Evolutionary conservation across 2,113 vertebrate species (phyloP).

Genomic region (Corvus hawaiiensis): DNA sequence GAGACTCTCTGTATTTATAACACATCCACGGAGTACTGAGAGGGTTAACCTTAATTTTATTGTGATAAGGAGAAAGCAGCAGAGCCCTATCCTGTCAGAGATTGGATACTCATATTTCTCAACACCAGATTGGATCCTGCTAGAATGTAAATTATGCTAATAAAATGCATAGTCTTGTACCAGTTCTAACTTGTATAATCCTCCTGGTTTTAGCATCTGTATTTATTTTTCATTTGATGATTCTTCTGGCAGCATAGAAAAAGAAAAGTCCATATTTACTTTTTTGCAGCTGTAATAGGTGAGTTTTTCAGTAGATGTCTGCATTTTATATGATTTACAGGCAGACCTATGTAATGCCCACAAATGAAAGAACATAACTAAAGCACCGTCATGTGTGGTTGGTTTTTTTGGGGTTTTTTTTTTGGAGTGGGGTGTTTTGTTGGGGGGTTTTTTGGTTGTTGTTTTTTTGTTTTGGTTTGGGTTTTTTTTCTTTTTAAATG

Average conservation of each 20-base stretch:
- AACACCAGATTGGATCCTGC: background rate
- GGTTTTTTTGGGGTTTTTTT: background rate
- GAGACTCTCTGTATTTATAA: background rate
- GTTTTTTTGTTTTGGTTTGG: background rate
- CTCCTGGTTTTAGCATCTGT: conserved; percentile 20
- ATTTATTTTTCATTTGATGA: conserved; percentile 39
- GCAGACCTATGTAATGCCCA: background rate
- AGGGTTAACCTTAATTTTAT: background rate
- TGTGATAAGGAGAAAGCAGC: background rate
- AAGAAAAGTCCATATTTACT: conserved; percentile 5
- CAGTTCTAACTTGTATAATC: conserved; percentile 6
- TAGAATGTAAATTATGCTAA: conserved; percentile 17
- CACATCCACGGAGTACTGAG: background rate
- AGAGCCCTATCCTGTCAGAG: background rate
- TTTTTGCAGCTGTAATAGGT: background rate
- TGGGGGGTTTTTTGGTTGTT: background rate
- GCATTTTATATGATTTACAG: background rate
- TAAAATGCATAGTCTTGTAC: conserved; percentile 11
- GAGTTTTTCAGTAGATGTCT: background rate
- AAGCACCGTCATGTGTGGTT: background rate
- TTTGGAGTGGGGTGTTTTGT: background rate
- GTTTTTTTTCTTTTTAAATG: background rate
- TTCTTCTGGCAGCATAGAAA: background rate
- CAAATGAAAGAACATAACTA: background rate
- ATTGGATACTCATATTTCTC: background rate